These are phyloP conservation scores for Chymomyza fuscimana DNA, from an alignment of 2,888 invertebrate genomes.

Conservation along the genomic window DNA sequence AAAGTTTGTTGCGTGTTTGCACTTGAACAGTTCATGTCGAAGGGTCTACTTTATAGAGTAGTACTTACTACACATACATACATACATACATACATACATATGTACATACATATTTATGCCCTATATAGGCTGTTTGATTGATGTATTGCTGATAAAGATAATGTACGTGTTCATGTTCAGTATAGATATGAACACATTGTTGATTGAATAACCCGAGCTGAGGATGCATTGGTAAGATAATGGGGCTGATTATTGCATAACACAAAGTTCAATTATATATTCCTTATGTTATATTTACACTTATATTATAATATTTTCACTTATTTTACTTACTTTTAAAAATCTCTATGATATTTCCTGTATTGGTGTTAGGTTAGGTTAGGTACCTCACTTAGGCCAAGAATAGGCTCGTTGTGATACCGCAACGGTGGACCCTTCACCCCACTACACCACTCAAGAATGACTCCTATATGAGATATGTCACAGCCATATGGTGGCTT, in stretches of 20 bases:
- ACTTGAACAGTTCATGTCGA: not conserved
- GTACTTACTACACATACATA: no score
- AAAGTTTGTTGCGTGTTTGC: slow-evolving; percentile 43
- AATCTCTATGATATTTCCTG: no score
- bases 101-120: not conserved
- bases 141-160: not conserved
- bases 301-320: not conserved
- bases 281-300: no score
- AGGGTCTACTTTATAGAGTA: not conserved
- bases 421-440: no score
- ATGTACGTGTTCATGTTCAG: not conserved
- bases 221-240: not conserved
- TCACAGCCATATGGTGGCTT: no score
- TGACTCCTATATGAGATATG: no score
- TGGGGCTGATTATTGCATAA: not conserved
- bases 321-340: not conserved
- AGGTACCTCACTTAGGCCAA: no score
- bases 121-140: not conserved
- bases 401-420: no score
- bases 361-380: no score
- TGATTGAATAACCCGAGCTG: not conserved
- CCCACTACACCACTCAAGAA: no score
- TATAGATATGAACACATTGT: not conserved
- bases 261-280: no score
- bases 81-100: not conserved